phyloP scores from a whole-genome alignment of 2,797 vertebrate genomes.

The Scolopax rusticola region DNA sequence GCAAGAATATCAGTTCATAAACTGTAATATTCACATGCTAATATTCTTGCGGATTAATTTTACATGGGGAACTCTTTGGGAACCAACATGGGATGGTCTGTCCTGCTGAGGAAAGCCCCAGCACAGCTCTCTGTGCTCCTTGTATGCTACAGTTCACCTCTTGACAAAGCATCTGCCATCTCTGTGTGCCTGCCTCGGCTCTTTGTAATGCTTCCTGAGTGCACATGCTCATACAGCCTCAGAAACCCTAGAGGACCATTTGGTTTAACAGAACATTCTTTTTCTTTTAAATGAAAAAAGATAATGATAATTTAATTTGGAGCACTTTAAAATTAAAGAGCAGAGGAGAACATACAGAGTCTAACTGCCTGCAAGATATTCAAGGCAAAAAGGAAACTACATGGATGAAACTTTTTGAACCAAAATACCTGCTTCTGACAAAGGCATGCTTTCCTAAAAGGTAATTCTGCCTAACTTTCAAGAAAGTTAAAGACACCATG shows the following conservation, averaged over 20 bases:
- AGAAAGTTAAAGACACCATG: neutral
- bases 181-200: neutral
- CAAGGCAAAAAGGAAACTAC: neutral
- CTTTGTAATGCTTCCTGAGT: neutral
- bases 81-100: neutral
- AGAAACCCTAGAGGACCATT: neutral
- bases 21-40: conserved; percentile 1
- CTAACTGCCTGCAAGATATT: neutral
- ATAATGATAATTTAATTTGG: neutral
- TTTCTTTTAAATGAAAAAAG: neutral
- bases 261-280: neutral
- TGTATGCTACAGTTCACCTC: neutral
- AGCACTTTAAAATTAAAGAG: neutral
- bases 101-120: neutral
- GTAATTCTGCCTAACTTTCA: neutral
- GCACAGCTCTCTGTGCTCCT: neutral
- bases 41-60: conserved; percentile 25
- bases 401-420: neutral
- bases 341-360: neutral
- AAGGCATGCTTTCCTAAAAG: neutral
- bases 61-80: neutral
- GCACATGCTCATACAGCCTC: neutral
- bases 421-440: neutral
- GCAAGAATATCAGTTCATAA: neutral
- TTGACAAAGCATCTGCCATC: neutral